phyloP scores from a whole-genome alignment of 2,113 vertebrate genomes.

The Trichomycterus rosablanca region DNA sequence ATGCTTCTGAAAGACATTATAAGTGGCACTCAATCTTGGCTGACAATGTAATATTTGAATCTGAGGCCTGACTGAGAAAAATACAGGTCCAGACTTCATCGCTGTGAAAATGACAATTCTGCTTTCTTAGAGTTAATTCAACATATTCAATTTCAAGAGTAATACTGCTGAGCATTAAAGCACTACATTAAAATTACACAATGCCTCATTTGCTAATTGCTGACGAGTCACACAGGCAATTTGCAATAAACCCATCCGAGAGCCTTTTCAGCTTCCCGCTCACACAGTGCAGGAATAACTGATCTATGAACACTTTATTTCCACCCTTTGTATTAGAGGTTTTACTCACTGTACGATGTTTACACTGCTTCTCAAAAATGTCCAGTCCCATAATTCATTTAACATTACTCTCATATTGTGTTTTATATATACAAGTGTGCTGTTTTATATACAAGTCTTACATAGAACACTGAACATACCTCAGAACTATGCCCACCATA shows the following conservation, averaged over 20 bases:
- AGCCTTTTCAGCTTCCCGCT: not conserved
- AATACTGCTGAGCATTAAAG: not conserved
- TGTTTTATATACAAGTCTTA: too few relatives aligned
- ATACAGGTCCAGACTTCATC: not conserved
- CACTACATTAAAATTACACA: not conserved
- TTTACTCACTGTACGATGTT: too few relatives aligned
- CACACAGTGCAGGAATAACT: not conserved
- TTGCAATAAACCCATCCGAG: not conserved
- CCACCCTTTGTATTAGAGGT: too few relatives aligned
- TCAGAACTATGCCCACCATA: too few relatives aligned
- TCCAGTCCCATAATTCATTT: too few relatives aligned
- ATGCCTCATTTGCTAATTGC: constrained; percentile 2
- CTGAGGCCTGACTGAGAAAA: not conserved
- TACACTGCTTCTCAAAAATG: not conserved
- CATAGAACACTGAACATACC: too few relatives aligned
- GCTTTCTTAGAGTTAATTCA: too few relatives aligned
- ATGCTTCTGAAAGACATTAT: not conserved
- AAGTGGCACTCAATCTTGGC: not conserved
- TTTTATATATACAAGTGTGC: too few relatives aligned
- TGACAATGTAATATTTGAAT: not conserved
- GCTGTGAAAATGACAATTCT: not conserved
- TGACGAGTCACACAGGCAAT: not conserved
- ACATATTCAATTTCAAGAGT: not conserved
- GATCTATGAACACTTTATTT: too few relatives aligned
- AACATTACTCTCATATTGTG: too few relatives aligned